Evolutionary conservation across 2,888 invertebrate species (phyloP).

Genomic region (Amphipyra berbera): DNA sequence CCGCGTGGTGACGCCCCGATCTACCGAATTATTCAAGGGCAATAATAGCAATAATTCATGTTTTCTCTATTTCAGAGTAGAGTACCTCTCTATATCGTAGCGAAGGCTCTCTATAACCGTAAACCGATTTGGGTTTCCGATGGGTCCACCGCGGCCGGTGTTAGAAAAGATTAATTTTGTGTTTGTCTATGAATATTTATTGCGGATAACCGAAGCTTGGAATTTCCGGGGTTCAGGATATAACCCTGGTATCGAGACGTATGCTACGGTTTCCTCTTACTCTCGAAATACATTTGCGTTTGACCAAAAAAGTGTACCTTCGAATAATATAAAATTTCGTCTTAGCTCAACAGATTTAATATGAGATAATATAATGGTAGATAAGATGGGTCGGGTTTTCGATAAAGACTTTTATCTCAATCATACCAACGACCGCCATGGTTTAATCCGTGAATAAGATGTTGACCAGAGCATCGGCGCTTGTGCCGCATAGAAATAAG

Average conservation of each 20-base stretch:
- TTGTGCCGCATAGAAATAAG: too few species aligned
- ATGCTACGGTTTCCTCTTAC: slow-evolving; percentile 39
- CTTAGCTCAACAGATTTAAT: background rate
- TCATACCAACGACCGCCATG: too few species aligned
- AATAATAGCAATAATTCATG: slow-evolving; percentile 64
- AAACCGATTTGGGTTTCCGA: slow-evolving; percentile 59
- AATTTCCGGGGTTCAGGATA: slow-evolving; percentile 35
- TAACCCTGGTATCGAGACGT: slow-evolving; percentile 36
- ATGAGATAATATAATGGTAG: background rate
- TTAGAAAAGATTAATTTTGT: slow-evolving; percentile 61
- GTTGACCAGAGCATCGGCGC: too few species aligned
- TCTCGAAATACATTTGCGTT: slow-evolving; percentile 34
- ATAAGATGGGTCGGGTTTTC: slow-evolving; percentile 12
- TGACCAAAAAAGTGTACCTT: slow-evolving; percentile 26
- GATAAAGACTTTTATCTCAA: too few species aligned
- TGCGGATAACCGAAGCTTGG: slow-evolving; percentile 36
- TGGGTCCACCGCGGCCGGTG: slow-evolving; percentile 46
- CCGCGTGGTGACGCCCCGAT: slow-evolving; percentile 49
- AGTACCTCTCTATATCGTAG: slow-evolving; percentile 43
- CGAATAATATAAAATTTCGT: slow-evolving; percentile 13
- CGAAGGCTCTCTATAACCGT: slow-evolving; percentile 51
- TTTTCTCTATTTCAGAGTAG: slow-evolving; percentile 52
- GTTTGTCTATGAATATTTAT: slow-evolving; percentile 60
- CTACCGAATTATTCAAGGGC: slow-evolving; percentile 65
- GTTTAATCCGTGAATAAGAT: background rate